Base-by-base conservation (phyloP, 2,888 invertebrate species). In the Lepidonotus clava region DNA sequence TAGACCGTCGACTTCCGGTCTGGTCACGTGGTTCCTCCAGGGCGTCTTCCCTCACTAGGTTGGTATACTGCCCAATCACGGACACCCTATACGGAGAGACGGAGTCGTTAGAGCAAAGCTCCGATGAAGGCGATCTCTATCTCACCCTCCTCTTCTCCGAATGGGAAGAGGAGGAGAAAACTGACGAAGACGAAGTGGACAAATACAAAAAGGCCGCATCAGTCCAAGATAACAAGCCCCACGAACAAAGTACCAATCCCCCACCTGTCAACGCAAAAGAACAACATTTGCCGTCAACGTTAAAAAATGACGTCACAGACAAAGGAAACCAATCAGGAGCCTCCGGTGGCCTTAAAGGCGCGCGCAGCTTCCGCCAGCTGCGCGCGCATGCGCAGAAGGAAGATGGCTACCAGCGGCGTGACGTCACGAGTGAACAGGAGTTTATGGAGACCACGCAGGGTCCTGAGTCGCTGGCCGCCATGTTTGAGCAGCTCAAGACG, bases 381-480 rank as follows among this genome's bases (percentile, higher is more conserved):
- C 34, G n/a, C 36, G 71, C 4, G 1, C 34, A 36, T 6, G 36
- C 71, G 14, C 4, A n/a, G 38, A 8, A 11, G 18, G 71, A 38
- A 1, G 71, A 71, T 71, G 61, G 61, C 4, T 61, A 61, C 14
- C 28, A 61, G 4, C 28, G 28, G 21, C n/a, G 24, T n/a, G 61
- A 61, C 28, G 36, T 36, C 71, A 18, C 18, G 8, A 38, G 38
- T 38, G 36, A 71, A 1, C 71, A 38, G 14, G 36, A 4, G 14
- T 71, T 71, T n/a, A 71, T 71, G 71, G 71, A 71, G 71, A 38
- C 34, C 21, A 71, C 71, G 21, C 71, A 80, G 46, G 80, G 51
- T 14, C 80, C 80, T 5, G 80, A 80, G 80, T 46, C 80, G 1
- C 32, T 80, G 51, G 80, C 80, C 28, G 80, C 41, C 41, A 80